Conservation (phyloP, 2,888 invertebrate species). For the Scaptomyza caliginosa region DNA sequence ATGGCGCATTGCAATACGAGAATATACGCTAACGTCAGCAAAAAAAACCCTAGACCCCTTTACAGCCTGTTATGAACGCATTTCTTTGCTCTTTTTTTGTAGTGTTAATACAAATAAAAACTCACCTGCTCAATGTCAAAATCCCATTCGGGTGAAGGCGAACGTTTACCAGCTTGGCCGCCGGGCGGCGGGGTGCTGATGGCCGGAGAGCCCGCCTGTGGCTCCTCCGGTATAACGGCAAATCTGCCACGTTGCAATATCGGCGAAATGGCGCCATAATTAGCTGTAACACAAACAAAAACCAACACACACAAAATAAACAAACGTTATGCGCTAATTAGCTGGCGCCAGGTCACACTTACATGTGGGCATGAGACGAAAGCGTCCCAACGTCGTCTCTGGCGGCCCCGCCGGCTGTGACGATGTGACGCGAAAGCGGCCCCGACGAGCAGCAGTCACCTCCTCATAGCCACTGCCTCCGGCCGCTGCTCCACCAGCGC, state of each 20-base stretch:
- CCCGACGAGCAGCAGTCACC: constrained; percentile 83
- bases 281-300: constrained; percentile 67
- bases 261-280: constrained; percentile 84
- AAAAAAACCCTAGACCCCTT: background rate
- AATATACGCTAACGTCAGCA: constrained; percentile 49
- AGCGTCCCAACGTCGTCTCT: constrained; percentile 84
- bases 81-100: constrained; percentile 1
- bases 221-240: constrained; percentile 85
- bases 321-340: background rate
- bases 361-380: constrained; percentile 84
- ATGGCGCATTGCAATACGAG: constrained; percentile 65
- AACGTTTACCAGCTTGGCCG: constrained; percentile 67
- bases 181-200: constrained; percentile 77
- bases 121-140: constrained; percentile 84
- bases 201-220: constrained; percentile 83
- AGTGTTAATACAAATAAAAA: constrained; percentile 6
- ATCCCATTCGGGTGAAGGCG: constrained; percentile 84
- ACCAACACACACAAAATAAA: constrained; percentile 1
- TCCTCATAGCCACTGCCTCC: constrained; percentile 81
- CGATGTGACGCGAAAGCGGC: constrained; percentile 86
- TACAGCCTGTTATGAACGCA: constrained; percentile 38
- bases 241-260: constrained; percentile 84
- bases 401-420: constrained; percentile 83
- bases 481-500: constrained; percentile 55
- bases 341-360: constrained; percentile 31